phyloP scores from a whole-genome alignment of 2,113 vertebrate genomes.

The Lethenteron camtschaticum region DNA sequence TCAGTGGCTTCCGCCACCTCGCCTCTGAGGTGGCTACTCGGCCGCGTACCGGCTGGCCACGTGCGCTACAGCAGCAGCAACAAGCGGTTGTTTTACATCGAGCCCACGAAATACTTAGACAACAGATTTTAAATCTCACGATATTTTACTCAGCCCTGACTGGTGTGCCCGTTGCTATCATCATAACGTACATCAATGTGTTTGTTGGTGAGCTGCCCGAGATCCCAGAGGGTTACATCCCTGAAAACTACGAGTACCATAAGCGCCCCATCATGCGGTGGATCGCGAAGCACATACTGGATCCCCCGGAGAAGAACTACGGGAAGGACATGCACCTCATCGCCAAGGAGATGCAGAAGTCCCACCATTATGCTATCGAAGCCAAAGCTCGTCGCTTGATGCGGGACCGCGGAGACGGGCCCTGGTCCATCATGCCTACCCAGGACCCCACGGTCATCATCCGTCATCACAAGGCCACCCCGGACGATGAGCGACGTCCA shows the following conservation, averaged over 20 bases:
- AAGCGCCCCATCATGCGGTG: conserved; percentile 84
- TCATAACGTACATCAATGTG: conserved; percentile 44
- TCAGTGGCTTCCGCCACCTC: too few species aligned
- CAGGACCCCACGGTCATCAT: conserved; percentile 37
- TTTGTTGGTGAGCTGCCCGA: conserved; percentile 66
- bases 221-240: conserved; percentile 56
- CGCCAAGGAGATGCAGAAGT: conserved; percentile 38
- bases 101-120: conserved; percentile 46
- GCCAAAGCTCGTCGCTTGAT: conserved; percentile 41
- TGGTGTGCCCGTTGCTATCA: conserved; percentile 34
- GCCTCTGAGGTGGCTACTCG: too few species aligned
- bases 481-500: conserved; percentile 35
- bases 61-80: conserved; percentile 46
- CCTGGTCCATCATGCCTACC: conserved; percentile 45
- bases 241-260: conserved; percentile 75
- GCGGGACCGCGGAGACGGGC: conserved; percentile 54
- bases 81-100: conserved; percentile 56
- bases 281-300: conserved; percentile 33
- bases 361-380: conserved; percentile 17
- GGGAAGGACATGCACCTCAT: conserved; percentile 57
- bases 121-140: conserved; percentile 41
- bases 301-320: conserved; percentile 57
- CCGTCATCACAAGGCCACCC: conserved; percentile 33
- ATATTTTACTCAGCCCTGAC: conserved; percentile 44
- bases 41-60: conserved; percentile 12